Base-by-base conservation (phyloP, 2,797 vertebrate species). In the Melanotaenia pygmaea region DNA sequence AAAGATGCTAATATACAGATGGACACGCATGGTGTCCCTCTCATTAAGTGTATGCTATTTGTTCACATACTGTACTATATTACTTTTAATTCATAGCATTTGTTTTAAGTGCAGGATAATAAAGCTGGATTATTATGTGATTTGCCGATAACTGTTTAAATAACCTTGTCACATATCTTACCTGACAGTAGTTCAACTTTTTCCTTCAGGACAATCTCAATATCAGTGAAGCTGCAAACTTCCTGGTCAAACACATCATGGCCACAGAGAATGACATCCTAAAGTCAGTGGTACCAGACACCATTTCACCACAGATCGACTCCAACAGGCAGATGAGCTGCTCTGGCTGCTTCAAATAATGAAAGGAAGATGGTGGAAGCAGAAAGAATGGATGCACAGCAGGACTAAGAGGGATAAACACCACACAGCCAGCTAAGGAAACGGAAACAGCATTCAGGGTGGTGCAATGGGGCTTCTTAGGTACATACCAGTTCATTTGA, bases 201-300 rank as follows among this genome's bases (percentile, higher is more conserved):
- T 50, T 77, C 11, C 40, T 66, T 20, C 10, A 99, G 98, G 98
- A 99, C 88, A 98, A 99, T 62, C 93, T 98, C 87, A 98, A 98
- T 92, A 97, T 99, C 57, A 94, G 93, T 0, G 97, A 99, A 88
- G 98, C 97, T 43, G 96, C 97, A 73, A 96, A 96, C 90, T 96
- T 97, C 91, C 91, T 99, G 83, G 97, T 99, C 86, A 98, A 97
- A 82, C 97, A 99, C 86, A 99, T 99, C 76, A 97, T 99, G 82
- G 96, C 97, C 34, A 97, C 94, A 1, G 97, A 99, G 89, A 96
- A 94, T 22, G 96, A 98, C 85, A 93, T 97, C 74, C 88, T 96
- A 82, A 96, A 95, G 80, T 92, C 94, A 0, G 82, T 96, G 40
- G 89, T 96, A 45, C 94, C 96, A 0, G 97, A 97, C 86, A 92